A percentile compares a stretch with the other conserved stretches of the same genome.
Conservation (phyloP, 2,113 vertebrate genomes). For the Cyanistes caeruleus region DNA sequence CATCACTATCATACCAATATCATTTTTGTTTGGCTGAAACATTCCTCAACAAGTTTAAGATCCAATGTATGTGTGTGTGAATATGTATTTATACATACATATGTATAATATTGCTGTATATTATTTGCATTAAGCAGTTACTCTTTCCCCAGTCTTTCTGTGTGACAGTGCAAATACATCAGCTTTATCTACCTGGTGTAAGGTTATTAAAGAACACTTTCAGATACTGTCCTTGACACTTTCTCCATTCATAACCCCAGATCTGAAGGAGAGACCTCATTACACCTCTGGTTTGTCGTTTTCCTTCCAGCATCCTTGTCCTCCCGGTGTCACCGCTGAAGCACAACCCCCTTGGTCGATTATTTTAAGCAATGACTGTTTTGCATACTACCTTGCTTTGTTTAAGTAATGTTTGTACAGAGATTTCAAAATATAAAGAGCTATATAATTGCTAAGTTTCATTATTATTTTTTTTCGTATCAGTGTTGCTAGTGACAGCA, state of each 20-base stretch:
- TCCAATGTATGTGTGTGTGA: background rate
- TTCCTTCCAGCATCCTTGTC: background rate
- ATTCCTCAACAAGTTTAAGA: background rate
- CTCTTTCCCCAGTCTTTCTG: background rate
- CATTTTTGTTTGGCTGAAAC: background rate
- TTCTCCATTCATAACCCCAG: background rate
- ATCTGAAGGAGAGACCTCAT: background rate
- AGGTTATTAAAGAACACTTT: background rate
- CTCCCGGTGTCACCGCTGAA: background rate
- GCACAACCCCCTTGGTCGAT: background rate
- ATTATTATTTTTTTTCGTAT: background rate
- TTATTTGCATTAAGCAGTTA: constrained; percentile 14
- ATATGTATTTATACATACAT: background rate
- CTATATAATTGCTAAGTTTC: constrained; percentile 42
- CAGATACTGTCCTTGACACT: background rate
- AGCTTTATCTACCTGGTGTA: background rate
- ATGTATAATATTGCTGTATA: background rate
- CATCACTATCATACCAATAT: background rate
- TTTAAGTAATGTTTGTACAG: constrained; percentile 51
- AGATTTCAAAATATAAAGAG: constrained; percentile 46
- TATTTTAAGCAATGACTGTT: constrained; percentile 20
- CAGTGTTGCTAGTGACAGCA: background rate
- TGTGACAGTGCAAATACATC: background rate
- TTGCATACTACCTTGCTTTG: constrained; percentile 27
- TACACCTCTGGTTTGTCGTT: background rate